Evolutionary conservation across 2,888 invertebrate species (phyloP).

Genomic region (Meta bourneti): DNA sequence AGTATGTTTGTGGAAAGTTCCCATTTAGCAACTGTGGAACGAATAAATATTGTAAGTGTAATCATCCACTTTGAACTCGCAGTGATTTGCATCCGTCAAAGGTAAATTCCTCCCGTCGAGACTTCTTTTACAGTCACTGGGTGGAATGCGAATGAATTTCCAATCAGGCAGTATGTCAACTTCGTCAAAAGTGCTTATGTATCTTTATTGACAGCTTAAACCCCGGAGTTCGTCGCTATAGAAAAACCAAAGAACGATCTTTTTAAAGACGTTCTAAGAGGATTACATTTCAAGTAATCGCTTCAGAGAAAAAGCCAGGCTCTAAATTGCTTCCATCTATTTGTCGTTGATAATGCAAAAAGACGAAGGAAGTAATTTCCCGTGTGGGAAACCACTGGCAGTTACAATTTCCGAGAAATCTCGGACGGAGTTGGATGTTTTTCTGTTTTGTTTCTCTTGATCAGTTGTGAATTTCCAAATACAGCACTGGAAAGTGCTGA

Average conservation of each 20-base stretch:
- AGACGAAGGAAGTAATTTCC: conserved; percentile 19
- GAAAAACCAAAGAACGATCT: conserved; percentile 1
- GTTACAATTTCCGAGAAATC: not conserved
- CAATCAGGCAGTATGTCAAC: not conserved
- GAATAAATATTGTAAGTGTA: no score
- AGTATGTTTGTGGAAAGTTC: no score
- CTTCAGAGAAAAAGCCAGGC: conserved; percentile 8
- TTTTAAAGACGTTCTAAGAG: conserved; percentile 23
- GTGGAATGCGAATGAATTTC: not conserved
- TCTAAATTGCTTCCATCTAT: conserved; percentile 33
- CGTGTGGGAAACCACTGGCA: not conserved
- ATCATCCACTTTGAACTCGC: no score
- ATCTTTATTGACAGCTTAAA: conserved; percentile 26
- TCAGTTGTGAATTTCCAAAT: no score
- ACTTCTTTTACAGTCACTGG: not conserved
- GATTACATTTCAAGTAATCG: conserved; percentile 35
- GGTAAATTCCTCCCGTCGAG: not conserved
- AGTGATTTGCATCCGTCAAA: not conserved
- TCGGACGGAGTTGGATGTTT: not conserved
- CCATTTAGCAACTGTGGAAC: no score
- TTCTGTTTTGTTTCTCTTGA: no score
- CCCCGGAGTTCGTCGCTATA: not conserved
- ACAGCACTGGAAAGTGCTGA: no score
- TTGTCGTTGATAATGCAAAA: conserved; percentile 5
- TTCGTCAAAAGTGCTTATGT: conserved; percentile 21